Evolutionary conservation across 92 coral and sea anemone species (phyloP).

Genomic region (Porites divaricata): DNA sequence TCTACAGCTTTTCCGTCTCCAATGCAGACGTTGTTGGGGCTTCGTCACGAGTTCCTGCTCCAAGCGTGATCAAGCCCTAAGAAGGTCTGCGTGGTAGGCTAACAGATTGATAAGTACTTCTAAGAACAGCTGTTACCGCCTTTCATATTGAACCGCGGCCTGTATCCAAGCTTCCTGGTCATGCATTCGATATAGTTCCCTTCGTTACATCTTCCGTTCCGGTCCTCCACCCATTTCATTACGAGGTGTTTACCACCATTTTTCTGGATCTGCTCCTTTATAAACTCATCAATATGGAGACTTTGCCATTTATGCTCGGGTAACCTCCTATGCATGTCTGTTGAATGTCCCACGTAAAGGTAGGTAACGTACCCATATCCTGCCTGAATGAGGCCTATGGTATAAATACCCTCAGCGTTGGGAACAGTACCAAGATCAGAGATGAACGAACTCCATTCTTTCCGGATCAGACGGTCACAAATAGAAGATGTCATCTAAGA

Average conservation of each 20-base stretch:
- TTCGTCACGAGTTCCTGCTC: too few species aligned
- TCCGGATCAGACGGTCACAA: background rate
- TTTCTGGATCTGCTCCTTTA: background rate
- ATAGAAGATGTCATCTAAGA: background rate
- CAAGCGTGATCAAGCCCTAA: too few species aligned
- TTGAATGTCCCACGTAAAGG: background rate
- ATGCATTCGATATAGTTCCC: background rate
- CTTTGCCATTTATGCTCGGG: background rate
- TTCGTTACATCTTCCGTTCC: background rate
- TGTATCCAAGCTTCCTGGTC: background rate
- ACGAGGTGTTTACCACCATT: background rate
- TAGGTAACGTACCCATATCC: background rate
- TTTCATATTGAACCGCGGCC: background rate
- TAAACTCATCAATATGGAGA: background rate
- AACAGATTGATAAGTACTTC: too few species aligned
- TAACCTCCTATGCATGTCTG: background rate
- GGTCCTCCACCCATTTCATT: background rate
- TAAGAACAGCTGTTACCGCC: background rate
- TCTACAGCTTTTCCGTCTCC: background rate
- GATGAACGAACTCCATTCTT: slow-evolving; percentile 1
- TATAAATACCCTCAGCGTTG: slow-evolving; percentile 11
- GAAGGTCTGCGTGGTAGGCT: too few species aligned
- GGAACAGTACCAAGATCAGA: background rate
- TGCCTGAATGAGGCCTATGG: background rate
- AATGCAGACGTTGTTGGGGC: too few species aligned